Base-by-base conservation (phyloP, 1,140 invertebrate genomes). In the Cotesia typhae region DNA sequence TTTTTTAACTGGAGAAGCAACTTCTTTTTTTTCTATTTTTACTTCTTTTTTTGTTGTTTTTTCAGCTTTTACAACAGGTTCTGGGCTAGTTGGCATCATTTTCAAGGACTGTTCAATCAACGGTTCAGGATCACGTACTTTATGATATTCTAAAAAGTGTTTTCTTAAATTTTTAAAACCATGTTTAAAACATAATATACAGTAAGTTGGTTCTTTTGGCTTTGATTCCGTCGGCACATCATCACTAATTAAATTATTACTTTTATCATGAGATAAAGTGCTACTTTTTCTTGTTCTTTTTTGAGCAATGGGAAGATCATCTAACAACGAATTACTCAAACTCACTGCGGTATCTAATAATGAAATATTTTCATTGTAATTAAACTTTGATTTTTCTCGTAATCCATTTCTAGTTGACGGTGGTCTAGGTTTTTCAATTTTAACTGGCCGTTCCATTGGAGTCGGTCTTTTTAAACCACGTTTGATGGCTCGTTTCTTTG, bases 141-240 rank as follows among this genome's bases (percentile, higher is more conserved):
- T 86, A 71, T 87, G 85, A 70, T 85, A 87, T 17, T 79, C 76
- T 6, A 76, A 74, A 37, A 85, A 77, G 53, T 87, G 85, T n/a
- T 79, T 77, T 7, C 51, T 66, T 10, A 86, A 77, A 60, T 82
- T 76, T 20, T 74, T 80, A 57, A 78, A 78, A 4, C 55, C 7
- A n/a, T 7, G 75, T 70, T 41, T 82, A 79, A 57, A 85, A 87
- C 1, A 87, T 74, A 14, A 77, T 47, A 75, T 85, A 86, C 17
- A 73, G 78, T 4, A 72, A 59, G 60, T 61, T 35, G 41, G 41
- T 47, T 47, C 41, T 47, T 6, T 47, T 47, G 41, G 41, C 6
- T 47, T 47, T 10, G 10, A 10, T 47, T 47, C 41, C 6, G 5
- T 47, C 5, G 41, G 41, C 41, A 2, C 41, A 47, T 47, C 41